These are phyloP conservation scores for Budorcas taxicolor DNA, from an alignment of 2,113 vertebrate genomes.

Conservation along the genomic window DNA sequence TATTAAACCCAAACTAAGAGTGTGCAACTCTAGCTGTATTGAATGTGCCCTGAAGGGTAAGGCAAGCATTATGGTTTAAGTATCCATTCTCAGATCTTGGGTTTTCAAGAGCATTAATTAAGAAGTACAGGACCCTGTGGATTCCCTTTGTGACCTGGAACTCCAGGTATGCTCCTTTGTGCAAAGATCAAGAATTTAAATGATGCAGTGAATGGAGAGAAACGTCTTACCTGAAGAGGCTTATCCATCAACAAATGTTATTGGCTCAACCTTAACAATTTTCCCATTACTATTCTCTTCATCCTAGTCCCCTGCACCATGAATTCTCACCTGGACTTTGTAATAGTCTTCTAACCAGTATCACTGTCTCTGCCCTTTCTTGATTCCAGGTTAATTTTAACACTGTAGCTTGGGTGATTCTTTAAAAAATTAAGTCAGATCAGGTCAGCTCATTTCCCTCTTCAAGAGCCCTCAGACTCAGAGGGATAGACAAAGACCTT, in stretches of 20 bases:
- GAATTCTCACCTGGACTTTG: background rate
- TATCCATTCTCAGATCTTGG: constrained; percentile 22
- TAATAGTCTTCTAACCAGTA: background rate
- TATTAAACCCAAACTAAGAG: constrained; percentile 67
- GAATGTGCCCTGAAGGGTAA: constrained; percentile 61
- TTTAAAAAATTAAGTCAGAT: background rate
- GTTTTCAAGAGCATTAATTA: background rate
- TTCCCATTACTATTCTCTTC: background rate
- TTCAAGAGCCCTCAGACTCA: background rate
- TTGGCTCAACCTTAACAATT: background rate
- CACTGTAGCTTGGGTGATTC: background rate
- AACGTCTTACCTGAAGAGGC: background rate
- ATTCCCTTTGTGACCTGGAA: background rate
- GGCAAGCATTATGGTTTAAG: background rate
- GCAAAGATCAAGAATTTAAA: background rate
- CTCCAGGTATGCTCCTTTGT: background rate
- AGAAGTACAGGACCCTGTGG: background rate
- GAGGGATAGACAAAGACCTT: background rate
- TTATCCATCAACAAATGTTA: background rate
- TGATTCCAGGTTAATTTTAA: background rate
- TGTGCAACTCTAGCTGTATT: constrained; percentile 13
- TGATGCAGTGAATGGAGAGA: background rate
- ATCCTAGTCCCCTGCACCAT: background rate
- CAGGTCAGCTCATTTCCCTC: background rate
- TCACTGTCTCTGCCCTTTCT: background rate